phyloP scores from a whole-genome alignment of 1,140 invertebrate species.

The Drosophila nigrodunni region DNA sequence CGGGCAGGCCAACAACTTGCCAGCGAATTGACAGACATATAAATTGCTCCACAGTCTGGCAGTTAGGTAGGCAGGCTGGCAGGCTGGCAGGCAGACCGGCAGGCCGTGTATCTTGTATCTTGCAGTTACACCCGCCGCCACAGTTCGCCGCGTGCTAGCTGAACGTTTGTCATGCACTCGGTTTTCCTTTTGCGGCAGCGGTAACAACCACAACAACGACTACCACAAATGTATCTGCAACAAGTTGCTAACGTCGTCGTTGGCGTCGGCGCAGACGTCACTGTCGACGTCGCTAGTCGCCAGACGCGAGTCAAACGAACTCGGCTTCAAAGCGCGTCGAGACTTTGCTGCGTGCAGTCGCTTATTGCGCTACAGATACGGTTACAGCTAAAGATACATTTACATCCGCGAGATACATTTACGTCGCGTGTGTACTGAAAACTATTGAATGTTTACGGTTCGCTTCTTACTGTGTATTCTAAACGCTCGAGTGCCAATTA shows the following conservation, averaged over 20 bases:
- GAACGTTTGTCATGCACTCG: conserved; percentile 77
- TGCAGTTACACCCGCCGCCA: conserved; percentile 45
- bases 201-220: conserved; percentile 27
- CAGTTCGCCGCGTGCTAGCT: conserved; percentile 56
- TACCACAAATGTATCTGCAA: conserved; percentile 75
- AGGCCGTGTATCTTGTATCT: conserved; percentile 62
- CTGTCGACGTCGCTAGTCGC: conserved; percentile 7
- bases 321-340: conserved; percentile 75
- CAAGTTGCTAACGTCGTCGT: conserved; percentile 67
- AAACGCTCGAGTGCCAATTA: conserved; percentile 39
- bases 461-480: background rate
- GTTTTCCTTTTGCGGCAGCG: conserved; percentile 76
- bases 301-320: conserved; percentile 61
- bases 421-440: conserved; percentile 38
- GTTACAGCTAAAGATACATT: conserved; percentile 15
- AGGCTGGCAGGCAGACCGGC: conserved; percentile 28
- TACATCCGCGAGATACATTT: conserved; percentile 60
- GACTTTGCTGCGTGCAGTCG: conserved; percentile 76
- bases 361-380: conserved; percentile 56
- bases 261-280: conserved; percentile 6
- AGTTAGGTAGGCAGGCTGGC: conserved; percentile 18
- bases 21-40: conserved; percentile 73
- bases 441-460: conserved; percentile 15
- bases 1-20: conserved; percentile 49
- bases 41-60: conserved; percentile 65